Conservation (phyloP, 2,797 vertebrate species). For the Melanotaenia maccullochi region DNA sequence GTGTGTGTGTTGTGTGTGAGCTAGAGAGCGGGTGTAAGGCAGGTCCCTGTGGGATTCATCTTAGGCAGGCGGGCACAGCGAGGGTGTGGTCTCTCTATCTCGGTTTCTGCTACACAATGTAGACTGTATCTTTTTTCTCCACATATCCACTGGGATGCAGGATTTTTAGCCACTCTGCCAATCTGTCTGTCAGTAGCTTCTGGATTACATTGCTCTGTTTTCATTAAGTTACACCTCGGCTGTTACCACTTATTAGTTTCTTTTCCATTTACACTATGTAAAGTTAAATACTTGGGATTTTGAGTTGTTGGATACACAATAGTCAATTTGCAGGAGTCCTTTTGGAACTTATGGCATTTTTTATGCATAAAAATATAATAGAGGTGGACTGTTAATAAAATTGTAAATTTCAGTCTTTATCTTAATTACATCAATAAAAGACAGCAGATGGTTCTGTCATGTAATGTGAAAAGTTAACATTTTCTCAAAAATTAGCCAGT, state of each 20-base stretch:
- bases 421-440: not conserved
- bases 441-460: not conserved
- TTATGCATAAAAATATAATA: not conserved
- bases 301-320: not conserved
- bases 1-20: constrained; percentile 32
- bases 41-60: constrained; percentile 80
- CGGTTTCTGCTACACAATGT: constrained; percentile 37
- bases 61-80: constrained; percentile 76
- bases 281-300: not conserved
- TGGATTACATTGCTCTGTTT: constrained; percentile 53
- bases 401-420: not conserved
- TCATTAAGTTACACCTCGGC: constrained; percentile 45
- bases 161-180: constrained; percentile 51
- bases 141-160: constrained; percentile 46
- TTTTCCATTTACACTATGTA: not conserved
- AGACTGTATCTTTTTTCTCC: constrained; percentile 29
- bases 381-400: not conserved
- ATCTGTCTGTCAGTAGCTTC: constrained; percentile 60
- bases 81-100: constrained; percentile 70
- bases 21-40: constrained; percentile 66
- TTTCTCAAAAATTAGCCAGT: not conserved
- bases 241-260: not conserved
- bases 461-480: not conserved
- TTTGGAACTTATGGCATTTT: not conserved
- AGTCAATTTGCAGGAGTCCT: not conserved